phyloP scores from a whole-genome alignment of 2,113 vertebrate species.

The Leucoraja erinaceus region DNA sequence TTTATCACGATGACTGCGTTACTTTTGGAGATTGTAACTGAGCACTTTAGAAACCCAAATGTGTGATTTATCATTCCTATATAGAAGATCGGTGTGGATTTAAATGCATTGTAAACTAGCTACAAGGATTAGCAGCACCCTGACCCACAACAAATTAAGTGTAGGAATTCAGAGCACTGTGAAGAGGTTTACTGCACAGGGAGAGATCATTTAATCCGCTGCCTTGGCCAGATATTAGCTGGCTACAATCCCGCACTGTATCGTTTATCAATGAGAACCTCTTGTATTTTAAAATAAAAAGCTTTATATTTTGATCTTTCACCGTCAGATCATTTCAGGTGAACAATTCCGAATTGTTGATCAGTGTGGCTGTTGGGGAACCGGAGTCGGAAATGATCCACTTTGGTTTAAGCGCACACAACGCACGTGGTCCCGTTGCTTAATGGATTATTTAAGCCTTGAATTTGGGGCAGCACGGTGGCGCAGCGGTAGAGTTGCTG shows the following conservation, averaged over 20 bases:
- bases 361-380: not conserved
- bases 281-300: conserved; percentile 29
- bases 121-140: not conserved
- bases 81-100: not conserved
- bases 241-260: not conserved
- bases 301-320: conserved; percentile 13
- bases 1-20: not conserved
- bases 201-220: not conserved
- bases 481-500: too few species aligned
- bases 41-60: conserved; percentile 8
- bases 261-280: not conserved
- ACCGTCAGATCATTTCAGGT: not conserved
- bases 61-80: conserved; percentile 16
- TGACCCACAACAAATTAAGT: not conserved
- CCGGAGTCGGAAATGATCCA: not conserved
- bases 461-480: not conserved
- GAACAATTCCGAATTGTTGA: not conserved
- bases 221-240: not conserved
- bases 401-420: not conserved
- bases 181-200: not conserved
- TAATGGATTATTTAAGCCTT: not conserved
- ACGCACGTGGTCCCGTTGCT: too few species aligned
- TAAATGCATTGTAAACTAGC: not conserved
- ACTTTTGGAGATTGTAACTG: not conserved
- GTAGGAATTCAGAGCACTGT: not conserved